Evolutionary conservation across 1,140 invertebrate species (phyloP).

Genomic region (Micrasema longulum): DNA sequence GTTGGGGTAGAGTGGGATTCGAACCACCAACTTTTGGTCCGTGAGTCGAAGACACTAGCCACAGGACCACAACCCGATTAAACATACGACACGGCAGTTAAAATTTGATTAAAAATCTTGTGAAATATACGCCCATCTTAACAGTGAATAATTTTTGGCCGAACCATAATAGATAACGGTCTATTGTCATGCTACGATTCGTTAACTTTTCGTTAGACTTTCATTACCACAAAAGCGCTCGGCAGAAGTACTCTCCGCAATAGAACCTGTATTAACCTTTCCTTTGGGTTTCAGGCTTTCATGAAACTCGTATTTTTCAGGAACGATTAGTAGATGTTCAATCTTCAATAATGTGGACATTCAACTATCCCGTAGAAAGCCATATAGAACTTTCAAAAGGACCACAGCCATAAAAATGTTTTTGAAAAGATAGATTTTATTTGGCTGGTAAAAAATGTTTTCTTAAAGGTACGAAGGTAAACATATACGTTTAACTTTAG

Average conservation of each 20-base stretch:
- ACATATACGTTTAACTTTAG: too few relatives aligned
- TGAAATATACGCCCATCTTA: constrained; percentile 27
- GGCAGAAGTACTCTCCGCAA: not conserved
- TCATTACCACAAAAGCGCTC: constrained; percentile 39
- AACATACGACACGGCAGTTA: too few relatives aligned
- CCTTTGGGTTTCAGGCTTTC: constrained; percentile 15
- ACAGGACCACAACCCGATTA: too few relatives aligned
- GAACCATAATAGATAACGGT: constrained; percentile 49
- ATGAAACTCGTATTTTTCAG: constrained; percentile 27
- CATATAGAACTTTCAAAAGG: too few relatives aligned
- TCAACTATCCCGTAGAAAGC: too few relatives aligned
- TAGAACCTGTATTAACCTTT: constrained; percentile 10
- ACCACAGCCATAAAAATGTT: too few relatives aligned
- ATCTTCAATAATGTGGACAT: constrained; percentile 19
- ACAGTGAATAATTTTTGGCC: constrained; percentile 42
- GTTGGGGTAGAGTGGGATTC: too few relatives aligned
- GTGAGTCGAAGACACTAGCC: too few relatives aligned
- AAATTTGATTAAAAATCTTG: not conserved
- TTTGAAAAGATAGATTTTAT: too few relatives aligned
- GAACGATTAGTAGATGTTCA: constrained; percentile 29
- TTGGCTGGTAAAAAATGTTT: too few relatives aligned
- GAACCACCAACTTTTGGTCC: too few relatives aligned
- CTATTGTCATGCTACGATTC: constrained; percentile 49
- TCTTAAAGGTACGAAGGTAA: too few relatives aligned
- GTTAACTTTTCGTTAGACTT: constrained; percentile 41